A percentile compares a stretch with the other conserved stretches of the same genome.
These are phyloP conservation scores for Caenorhabditis japonica DNA, from an alignment of 2,888 invertebrate species.

Conservation along the genomic window DNA sequence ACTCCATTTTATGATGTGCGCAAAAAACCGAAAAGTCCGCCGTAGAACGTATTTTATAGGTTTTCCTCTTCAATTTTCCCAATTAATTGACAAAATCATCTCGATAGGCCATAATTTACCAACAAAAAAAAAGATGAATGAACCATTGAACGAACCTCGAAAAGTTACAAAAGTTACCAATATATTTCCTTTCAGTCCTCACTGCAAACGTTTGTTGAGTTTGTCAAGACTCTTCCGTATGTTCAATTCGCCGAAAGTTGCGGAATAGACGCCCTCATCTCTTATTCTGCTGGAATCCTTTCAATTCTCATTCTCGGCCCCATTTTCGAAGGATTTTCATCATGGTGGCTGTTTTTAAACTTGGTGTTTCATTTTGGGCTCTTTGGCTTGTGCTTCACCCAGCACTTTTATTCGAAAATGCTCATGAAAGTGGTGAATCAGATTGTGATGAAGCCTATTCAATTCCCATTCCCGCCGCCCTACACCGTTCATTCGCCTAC, in stretches of 20 bases:
- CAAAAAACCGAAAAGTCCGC: no score
- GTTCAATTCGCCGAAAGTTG: constrained; percentile 3
- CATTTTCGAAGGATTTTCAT: constrained; percentile 43
- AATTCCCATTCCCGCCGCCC: constrained; percentile 61
- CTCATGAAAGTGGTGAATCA: constrained; percentile 51
- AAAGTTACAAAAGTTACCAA: no score
- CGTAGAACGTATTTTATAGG: no score
- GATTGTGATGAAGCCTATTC: constrained; percentile 60
- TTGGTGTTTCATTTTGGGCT: constrained; percentile 40
- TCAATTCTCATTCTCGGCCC: constrained; percentile 33
- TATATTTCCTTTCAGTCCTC: constrained; percentile 23
- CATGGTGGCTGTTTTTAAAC: constrained; percentile 47
- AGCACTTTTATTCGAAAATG: constrained; percentile 43
- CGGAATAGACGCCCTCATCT: constrained; percentile 19
- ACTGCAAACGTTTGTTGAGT: constrained; percentile 14
- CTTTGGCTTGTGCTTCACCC: constrained; percentile 25
- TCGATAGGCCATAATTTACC: no score
- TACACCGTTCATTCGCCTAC: constrained; percentile 58
- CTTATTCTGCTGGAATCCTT: constrained; percentile 10
- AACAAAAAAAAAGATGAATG: no score
- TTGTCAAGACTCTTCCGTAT: constrained; percentile 3
- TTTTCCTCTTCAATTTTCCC: no score
- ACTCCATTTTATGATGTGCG: no score
- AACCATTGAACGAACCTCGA: no score
- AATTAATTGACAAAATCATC: no score